A percentile compares a stretch with the other conserved stretches of the same genome.
These are phyloP conservation scores for Thamnophis sirtalis DNA, from an alignment of 2,113 vertebrate species.

Conservation along the genomic window DNA sequence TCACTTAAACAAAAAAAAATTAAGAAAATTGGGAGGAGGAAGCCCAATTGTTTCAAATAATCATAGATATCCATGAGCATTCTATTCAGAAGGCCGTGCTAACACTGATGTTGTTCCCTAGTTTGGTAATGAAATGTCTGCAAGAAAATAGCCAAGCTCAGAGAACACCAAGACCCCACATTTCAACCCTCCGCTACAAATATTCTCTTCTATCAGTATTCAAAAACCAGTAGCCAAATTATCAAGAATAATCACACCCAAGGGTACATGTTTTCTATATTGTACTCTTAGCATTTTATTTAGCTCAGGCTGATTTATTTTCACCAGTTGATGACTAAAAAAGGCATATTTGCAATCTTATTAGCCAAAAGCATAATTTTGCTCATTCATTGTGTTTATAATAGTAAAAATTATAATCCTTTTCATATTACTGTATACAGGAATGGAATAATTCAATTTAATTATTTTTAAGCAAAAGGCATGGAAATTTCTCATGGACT, in stretches of 20 bases:
- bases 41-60: not conserved
- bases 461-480: not conserved
- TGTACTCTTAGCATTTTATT: not conserved
- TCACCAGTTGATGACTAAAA: not conserved
- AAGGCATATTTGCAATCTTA: not conserved
- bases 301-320: not conserved
- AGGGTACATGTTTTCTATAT: not conserved
- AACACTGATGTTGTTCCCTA: not conserved
- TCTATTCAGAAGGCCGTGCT: not conserved
- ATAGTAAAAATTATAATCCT: not conserved
- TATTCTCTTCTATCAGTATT: not conserved
- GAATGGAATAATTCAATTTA: not conserved
- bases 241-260: not conserved
- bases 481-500: not conserved
- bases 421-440: not conserved
- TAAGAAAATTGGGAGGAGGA: not conserved
- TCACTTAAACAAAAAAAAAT: not conserved
- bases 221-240: not conserved
- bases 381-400: not conserved
- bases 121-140: not conserved
- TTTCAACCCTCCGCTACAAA: not conserved
- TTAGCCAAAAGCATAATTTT: not conserved
- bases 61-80: not conserved
- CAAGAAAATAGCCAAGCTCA: not conserved
- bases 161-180: not conserved